Conservation (phyloP, 2,113 vertebrate genomes). For the Orthonyx spaldingii region DNA sequence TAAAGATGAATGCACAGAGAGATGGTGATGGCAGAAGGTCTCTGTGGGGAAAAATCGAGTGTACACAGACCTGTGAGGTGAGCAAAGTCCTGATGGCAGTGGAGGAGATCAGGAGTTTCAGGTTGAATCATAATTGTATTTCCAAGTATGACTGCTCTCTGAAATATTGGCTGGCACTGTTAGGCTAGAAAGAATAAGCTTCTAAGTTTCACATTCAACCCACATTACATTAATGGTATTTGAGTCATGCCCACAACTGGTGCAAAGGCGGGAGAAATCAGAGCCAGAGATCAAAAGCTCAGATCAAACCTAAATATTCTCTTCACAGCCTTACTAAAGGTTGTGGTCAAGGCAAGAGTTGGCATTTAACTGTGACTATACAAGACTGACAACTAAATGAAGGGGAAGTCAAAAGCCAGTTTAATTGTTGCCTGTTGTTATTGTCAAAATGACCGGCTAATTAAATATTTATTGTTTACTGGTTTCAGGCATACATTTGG, state of each 20-base stretch:
- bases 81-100: neutral
- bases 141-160: neutral
- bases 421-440: slow-evolving; percentile 53
- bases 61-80: accelerated
- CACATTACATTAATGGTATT: neutral
- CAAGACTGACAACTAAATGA: slow-evolving; percentile 47
- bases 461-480: slow-evolving; percentile 67
- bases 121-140: neutral
- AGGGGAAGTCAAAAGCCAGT: slow-evolving; percentile 52
- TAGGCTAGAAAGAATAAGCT: neutral
- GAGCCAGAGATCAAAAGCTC: slow-evolving; percentile 26
- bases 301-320: slow-evolving; percentile 40
- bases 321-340: neutral
- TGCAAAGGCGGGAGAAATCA: neutral
- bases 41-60: neutral
- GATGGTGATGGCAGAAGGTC: neutral
- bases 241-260: neutral
- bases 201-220: neutral
- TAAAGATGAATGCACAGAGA: neutral
- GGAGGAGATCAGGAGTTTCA: neutral
- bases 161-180: neutral
- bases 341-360: neutral
- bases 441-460: slow-evolving; percentile 54
- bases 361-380: neutral
- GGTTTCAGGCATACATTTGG: slow-evolving; percentile 44